Base-by-base conservation (phyloP, 2,888 invertebrate genomes). In the Athalia circularis region DNA sequence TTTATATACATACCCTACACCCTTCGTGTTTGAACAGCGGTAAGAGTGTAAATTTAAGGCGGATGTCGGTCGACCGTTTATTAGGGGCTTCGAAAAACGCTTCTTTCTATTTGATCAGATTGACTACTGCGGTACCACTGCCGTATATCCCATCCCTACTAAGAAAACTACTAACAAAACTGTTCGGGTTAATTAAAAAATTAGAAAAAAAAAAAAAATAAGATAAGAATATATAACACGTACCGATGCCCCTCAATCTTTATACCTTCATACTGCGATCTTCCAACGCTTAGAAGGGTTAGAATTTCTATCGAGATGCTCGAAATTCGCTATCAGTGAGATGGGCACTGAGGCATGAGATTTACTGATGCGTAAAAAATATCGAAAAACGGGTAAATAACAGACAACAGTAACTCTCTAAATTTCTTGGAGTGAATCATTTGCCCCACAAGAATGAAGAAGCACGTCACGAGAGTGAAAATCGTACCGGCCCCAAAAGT, bases 101-200 rank as follows among this genome's bases (percentile, higher is more conserved):
- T 29, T 2, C 29, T 29, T 29, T 29, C 29, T 83, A 83, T 86
- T 86, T 85, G 87, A 86, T 86, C 86, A 83, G 85, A 86, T 86
- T 83, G 84, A 84, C 85, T 84, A 80, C 78, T 29, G 77, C 79
- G 79, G 68, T 77, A 79, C 67, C 77, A 79, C 70, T 67, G 81
- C 79, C 5, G 29, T 52, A 50, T 15, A 11, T 52, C 11, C 29
- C n/a, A n/a, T 48, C 81, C 67, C 77, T 47, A 15, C 29, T 59
- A 65, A 43, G 61, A 47, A 65, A 72, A 76, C 79, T 81, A 77
- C 59, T 79, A 65, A 78, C 81, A 80, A 29, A 52, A 7, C 29
- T 9, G 82, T 29, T 1, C 29, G 84, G 87, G 86, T 87, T 86
- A 86, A 85, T 86, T 85, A 86, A 86, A 88, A 85, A 87, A n/a